A percentile compares a stretch with the other conserved stretches of the same genome.
phyloP scores from a whole-genome alignment of 2,797 vertebrate genomes.

The Bradypodion pumilum region DNA sequence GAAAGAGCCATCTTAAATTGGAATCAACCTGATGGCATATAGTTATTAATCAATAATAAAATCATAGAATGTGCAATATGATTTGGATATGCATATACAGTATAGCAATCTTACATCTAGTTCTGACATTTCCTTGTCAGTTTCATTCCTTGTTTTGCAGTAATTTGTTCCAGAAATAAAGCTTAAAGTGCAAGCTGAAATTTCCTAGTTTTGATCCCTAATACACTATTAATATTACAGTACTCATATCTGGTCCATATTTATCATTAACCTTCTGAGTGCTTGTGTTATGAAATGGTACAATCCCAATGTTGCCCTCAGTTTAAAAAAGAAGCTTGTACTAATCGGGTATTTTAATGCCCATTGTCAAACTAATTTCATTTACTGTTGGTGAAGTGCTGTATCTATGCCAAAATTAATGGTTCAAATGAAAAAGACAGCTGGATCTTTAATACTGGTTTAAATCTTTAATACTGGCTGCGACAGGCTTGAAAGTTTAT shows the following conservation, averaged over 20 bases:
- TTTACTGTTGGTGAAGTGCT: slow-evolving; percentile 37
- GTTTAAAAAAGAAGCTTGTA: not conserved
- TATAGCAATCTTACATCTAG: not conserved
- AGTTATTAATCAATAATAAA: too few relatives aligned
- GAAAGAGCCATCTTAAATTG: too few relatives aligned
- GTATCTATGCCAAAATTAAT: slow-evolving; percentile 50
- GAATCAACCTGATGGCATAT: too few relatives aligned
- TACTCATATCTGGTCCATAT: slow-evolving; percentile 62
- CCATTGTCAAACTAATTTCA: slow-evolving; percentile 8
- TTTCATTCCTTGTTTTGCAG: not conserved
- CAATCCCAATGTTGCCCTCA: slow-evolving; percentile 32
- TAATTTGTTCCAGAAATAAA: slow-evolving; percentile 20
- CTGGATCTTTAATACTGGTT: slow-evolving; percentile 29
- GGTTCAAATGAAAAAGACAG: slow-evolving; percentile 42
- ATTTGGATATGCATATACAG: not conserved
- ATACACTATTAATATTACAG: slow-evolving; percentile 60
- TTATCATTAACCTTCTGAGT: slow-evolving; percentile 56
- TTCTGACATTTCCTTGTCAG: not conserved
- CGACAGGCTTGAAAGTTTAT: slow-evolving; percentile 19
- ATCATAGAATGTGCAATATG: not conserved
- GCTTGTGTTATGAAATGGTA: slow-evolving; percentile 44
- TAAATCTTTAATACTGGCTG: too few relatives aligned
- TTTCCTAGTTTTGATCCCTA: not conserved
- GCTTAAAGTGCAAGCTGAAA: not conserved
- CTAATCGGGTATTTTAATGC: not conserved